Conservation (phyloP, 2,797 vertebrate genomes). For the Pitangus sulphuratus region DNA sequence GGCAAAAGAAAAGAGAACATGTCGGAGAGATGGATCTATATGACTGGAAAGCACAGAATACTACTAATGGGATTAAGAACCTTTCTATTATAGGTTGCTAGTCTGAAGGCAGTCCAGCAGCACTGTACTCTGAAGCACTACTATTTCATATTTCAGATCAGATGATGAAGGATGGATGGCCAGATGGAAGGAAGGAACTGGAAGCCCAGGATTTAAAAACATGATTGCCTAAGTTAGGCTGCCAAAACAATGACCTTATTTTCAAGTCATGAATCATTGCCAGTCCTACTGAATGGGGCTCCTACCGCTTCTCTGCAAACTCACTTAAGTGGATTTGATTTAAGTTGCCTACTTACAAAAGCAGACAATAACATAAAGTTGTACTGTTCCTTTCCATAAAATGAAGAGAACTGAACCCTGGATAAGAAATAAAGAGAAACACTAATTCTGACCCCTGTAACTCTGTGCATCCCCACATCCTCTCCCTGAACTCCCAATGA, state of each 20-base stretch:
- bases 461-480: background rate
- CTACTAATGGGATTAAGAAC: background rate
- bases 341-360: background rate
- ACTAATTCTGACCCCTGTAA: background rate
- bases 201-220: background rate
- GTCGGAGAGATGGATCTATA: background rate
- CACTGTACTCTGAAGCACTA: background rate
- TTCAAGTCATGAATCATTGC: background rate
- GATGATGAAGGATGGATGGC: background rate
- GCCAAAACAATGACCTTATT: background rate
- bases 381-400: background rate
- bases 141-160: background rate
- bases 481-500: background rate
- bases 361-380: background rate
- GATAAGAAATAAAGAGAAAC: background rate
- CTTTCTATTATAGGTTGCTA: background rate
- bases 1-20: background rate
- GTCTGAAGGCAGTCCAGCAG: background rate
- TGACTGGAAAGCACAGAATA: background rate
- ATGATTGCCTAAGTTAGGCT: background rate
- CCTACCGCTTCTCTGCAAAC: background rate
- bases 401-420: background rate
- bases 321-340: background rate
- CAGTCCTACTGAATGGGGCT: background rate
- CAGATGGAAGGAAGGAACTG: background rate